phyloP scores from a whole-genome alignment of 1,140 invertebrate species.

The Meloidogyne exigua region DNA sequence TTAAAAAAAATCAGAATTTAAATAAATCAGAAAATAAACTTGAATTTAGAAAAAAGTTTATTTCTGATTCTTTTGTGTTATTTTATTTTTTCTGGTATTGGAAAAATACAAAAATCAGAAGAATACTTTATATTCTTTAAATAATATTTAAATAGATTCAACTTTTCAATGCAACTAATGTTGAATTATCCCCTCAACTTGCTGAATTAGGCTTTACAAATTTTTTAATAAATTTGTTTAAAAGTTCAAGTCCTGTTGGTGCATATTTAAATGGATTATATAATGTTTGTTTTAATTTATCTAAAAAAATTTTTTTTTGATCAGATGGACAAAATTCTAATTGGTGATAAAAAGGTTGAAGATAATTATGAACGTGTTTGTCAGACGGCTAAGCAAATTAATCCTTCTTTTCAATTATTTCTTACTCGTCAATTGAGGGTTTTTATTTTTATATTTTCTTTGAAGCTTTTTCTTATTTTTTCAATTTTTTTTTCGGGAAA shows the following conservation, averaged over 20 bases:
- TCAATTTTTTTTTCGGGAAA: too few species aligned
- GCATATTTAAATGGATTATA: constrained; percentile 39
- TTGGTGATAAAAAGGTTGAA: constrained; percentile 40
- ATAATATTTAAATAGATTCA: background rate
- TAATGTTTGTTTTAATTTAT: constrained; percentile 32
- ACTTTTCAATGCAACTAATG: background rate
- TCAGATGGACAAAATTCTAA: constrained; percentile 44
- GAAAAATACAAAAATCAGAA: too few species aligned
- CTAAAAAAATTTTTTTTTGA: constrained; percentile 9
- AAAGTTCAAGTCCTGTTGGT: constrained; percentile 41
- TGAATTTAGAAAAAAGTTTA: too few species aligned
- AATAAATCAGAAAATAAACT: too few species aligned
- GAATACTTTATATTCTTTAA: background rate
- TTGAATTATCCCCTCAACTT: constrained; percentile 29
- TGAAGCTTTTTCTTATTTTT: background rate
- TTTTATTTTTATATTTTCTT: background rate
- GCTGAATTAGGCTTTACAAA: constrained; percentile 39
- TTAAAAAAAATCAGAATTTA: too few species aligned
- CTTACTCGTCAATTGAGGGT: constrained; percentile 36
- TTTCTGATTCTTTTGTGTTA: too few species aligned
- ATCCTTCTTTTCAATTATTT: constrained; percentile 30
- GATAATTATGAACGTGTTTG: constrained; percentile 28
- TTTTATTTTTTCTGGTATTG: too few species aligned
- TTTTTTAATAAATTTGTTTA: constrained; percentile 36
- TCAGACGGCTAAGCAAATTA: constrained; percentile 28